Evolutionary conservation across 2,113 vertebrate species (phyloP), one percentile per base, ranked within the genome.

Genomic region (Phyllopteryx taeniolatus): DNA sequence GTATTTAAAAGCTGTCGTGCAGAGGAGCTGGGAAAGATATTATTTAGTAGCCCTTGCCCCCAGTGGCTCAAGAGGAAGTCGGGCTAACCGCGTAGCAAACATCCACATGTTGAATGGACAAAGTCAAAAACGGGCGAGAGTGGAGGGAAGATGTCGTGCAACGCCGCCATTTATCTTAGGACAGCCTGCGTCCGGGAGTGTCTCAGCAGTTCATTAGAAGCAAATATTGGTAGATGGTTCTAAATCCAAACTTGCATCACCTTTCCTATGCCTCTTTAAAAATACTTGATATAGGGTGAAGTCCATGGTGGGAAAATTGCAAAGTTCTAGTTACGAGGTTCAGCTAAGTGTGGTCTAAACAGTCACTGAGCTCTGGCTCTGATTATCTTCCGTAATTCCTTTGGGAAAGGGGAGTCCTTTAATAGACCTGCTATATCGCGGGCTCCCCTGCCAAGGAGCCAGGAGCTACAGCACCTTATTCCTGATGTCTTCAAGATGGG

Each of bases 331-430:
- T 66, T 72, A 56, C 70, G 65, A 49, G 51, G 42, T 77, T 68
- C 65, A 75, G 76, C 43, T 4, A 61, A 72, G 67, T 73, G 78
- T 57, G 76, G 77, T 87, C 66, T 54, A 42, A 76, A 77, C 8
- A 5, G 79, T 85, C 75, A 78, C 71, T 49, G 68, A 86, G 84
- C 1, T 87, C 90, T 90, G 88, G 71, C 89, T 90, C 79, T 85
- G 86, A 87, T 90, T 86, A 89, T 76, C 78, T 84, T 54, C 57
- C 31, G 59, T 54, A 77, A 78, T 70, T 85, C 81, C 78, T 44
- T 67, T n/a, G 6, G 78, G 78, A 80, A 81, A 67, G 72, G 78
- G 81, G 80, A 84, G 79, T 57, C 3, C 71, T 87, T 88, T 84
- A 86, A 86, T 85, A 80, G 82, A 73, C 27, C 79, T 82, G 33